Evolutionary conservation across 2,888 invertebrate species (phyloP).

Genomic region (Agrotis ipsilon): DNA sequence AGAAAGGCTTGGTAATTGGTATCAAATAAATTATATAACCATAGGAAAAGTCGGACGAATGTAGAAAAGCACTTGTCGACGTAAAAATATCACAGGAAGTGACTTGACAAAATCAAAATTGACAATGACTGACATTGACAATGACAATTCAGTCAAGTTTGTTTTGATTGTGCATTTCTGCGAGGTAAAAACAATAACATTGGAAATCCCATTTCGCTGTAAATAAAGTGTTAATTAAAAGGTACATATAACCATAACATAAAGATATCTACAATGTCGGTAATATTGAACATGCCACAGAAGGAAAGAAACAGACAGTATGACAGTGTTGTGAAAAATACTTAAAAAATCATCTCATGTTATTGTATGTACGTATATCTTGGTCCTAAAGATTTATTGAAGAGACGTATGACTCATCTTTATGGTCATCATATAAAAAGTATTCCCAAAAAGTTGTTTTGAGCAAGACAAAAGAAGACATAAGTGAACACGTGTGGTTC

Average conservation of each 20-base stretch:
- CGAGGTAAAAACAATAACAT: slow-evolving; percentile 9
- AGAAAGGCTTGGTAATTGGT: too few relatives aligned
- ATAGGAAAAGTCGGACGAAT: too few relatives aligned
- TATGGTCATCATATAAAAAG: not conserved
- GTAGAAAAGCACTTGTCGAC: too few relatives aligned
- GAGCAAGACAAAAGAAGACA: not conserved
- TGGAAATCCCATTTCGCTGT: not conserved
- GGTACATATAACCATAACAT: too few relatives aligned
- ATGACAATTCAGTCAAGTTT: slow-evolving; percentile 1
- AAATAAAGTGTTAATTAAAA: too few relatives aligned
- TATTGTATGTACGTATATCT: not conserved
- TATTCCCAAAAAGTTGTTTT: slow-evolving; percentile 10
- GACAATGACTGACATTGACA: slow-evolving; percentile 16
- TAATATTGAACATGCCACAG: not conserved
- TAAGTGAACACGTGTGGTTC: not conserved
- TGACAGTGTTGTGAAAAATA: not conserved
- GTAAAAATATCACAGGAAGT: too few relatives aligned
- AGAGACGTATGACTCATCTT: slow-evolving; percentile 2
- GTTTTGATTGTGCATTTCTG: slow-evolving; percentile 1
- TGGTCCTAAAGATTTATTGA: not conserved
- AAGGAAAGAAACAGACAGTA: not conserved
- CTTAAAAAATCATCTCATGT: not conserved
- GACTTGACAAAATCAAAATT: not conserved
- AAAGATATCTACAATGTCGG: not conserved
- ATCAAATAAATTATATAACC: too few relatives aligned